Evolutionary conservation across 2,113 vertebrate genomes (phyloP), one percentile per base, ranked within the genome.

Genomic region (Romanogobio albipinnatus): DNA sequence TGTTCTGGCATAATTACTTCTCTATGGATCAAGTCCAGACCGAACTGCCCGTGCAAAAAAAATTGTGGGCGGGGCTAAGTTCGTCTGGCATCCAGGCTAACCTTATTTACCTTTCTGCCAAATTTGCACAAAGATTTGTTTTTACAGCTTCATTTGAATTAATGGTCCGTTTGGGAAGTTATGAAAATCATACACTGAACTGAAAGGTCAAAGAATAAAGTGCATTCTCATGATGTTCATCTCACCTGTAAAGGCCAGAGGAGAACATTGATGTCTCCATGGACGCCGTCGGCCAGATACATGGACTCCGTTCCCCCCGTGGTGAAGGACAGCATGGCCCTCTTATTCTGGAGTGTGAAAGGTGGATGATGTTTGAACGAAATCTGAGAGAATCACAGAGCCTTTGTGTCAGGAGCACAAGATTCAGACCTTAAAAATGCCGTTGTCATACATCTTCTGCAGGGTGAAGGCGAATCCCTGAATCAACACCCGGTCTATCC

Each of bases 181-280:
- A 3, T 61, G n/a, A 61, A 61, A 61, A 9, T 24, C 29, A 11
- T n/a, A 24, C 58, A 61, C 22, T 61, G 1, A 24, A 10, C 66
- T 22, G 36, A 22, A 39, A 68, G 3, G 4, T 22, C 8, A 68
- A 24, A 13, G 10, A 49, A 49, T 47, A 47, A 71, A 47, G 45
- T 47, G 45, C 45, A 13, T 59, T n/a, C n/a, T 56, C 17, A 8
- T 56, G 53, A 56, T 56, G 3, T 53, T 59, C 92, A 22, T 49
- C 84, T 88, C 66, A 97, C 96, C 95, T 97, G 96, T 22, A 97
- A 88, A 64, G 96, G 96, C 96, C 96, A 97, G 82, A 97, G 94
- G 4, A 90, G 1, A 73, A 97, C 11, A 75, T 97, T 97, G 43
- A 97, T 92, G 89, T 97, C 96, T 11, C 96, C 96, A 0, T 96